phyloP scores from a whole-genome alignment of 1,140 invertebrate genomes.

The Dreissena rostriformis region DNA sequence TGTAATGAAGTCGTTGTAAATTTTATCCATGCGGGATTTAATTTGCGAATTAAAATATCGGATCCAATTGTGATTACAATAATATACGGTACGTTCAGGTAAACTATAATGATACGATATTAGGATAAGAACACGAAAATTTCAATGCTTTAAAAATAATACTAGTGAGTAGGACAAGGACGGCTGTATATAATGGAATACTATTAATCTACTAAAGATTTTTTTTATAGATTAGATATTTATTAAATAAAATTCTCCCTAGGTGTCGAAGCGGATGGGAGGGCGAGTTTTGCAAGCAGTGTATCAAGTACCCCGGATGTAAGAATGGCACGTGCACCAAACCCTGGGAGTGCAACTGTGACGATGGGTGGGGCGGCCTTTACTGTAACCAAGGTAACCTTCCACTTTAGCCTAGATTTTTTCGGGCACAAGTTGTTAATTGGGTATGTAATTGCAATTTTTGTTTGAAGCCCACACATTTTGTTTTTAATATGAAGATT shows the following conservation, averaged over 20 bases:
- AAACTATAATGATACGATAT: too few relatives aligned
- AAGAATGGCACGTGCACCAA: conserved; percentile 82
- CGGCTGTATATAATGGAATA: too few relatives aligned
- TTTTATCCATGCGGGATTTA: too few relatives aligned
- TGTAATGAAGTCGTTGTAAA: too few relatives aligned
- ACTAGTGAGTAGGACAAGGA: too few relatives aligned
- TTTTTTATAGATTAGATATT: not conserved
- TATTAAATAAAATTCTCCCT: conserved; percentile 51
- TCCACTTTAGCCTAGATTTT: not conserved
- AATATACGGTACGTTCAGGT: too few relatives aligned
- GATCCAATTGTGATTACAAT: too few relatives aligned
- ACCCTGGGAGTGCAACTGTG: conserved; percentile 84
- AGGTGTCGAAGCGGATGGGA: conserved; percentile 84
- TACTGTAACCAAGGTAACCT: conserved; percentile 84
- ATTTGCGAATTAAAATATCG: too few relatives aligned
- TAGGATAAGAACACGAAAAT: too few relatives aligned
- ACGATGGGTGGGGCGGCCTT: conserved; percentile 86
- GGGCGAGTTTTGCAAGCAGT: conserved; percentile 83
- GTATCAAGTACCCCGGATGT: conserved; percentile 84
- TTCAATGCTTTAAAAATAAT: too few relatives aligned
- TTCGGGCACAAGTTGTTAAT: not conserved
- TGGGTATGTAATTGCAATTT: not conserved
- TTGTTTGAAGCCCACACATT: not conserved
- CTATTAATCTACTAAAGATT: too few relatives aligned
- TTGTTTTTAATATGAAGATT: not conserved